Base-by-base conservation (phyloP, 2,113 vertebrate species). In the Sceloporus tristichus region DNA sequence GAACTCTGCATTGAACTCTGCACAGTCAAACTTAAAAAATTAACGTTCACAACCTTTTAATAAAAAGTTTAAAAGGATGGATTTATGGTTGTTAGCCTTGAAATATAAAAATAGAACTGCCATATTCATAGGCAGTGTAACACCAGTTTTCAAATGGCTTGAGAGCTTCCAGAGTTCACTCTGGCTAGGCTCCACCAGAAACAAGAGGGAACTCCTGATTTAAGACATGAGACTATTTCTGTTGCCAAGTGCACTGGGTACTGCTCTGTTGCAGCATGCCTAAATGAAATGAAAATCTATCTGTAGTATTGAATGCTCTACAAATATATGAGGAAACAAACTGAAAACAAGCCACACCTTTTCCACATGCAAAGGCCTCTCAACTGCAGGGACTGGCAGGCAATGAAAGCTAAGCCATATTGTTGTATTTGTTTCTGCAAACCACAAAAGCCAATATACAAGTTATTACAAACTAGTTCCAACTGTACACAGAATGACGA, bases 341-440 rank as follows among this genome's bases (percentile, higher is more conserved):
- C 5, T 18, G 74, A 85, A 27, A 85, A 78, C 59, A 78, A 86
- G 27, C 59, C 18, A 21, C 29, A 18, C 56, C 84, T 0, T 0
- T 79, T 9, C 70, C 14, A 40, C 1, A 0, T 2, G 88, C 42
- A 70, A 54, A 38, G 53, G 0, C 66, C 23, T 59, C n/a, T 73
- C 3, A 29, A 29, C n/a, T 23, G 1, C 66, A 42, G 25, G n/a
- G 53, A 77, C 62, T 74, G 56, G 53, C 85, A 76, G 38, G 13
- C 0, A 27, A 87, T 0, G n/a, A 5, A 76, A 91, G 88, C 40
- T 19, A 29, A 86, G 59, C 9, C 8, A 9, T 2, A 78, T 53
- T 70, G 70, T 74, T 77, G 25, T 75, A 48, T 13, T 19, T 40
- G 42, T 40, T 8, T 42, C 21, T 34, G 0, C 86, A 80, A 88